Conservation (phyloP, 2,797 vertebrate genomes). For the Cossypha polioptera region DNA sequence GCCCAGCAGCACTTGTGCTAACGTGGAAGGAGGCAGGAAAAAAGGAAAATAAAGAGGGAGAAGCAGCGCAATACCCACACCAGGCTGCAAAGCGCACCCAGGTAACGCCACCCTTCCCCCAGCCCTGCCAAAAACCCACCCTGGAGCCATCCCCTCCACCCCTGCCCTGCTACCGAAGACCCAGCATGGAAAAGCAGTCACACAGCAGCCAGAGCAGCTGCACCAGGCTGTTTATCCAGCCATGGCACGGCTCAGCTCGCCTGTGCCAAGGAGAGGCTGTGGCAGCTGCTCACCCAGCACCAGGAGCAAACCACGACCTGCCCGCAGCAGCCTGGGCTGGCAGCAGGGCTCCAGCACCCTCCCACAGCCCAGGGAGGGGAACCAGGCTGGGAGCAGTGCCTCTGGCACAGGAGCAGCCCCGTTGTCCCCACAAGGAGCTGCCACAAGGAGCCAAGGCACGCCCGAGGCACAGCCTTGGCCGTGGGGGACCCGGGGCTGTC, state of each 20-base stretch:
- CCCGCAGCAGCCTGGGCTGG: background rate
- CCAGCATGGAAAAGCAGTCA: background rate
- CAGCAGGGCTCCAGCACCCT: background rate
- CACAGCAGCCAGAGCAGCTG: background rate
- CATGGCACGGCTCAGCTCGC: background rate
- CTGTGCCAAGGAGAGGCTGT: accelerated
- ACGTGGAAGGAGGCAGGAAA: background rate
- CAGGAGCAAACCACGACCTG: background rate
- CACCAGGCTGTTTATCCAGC: background rate
- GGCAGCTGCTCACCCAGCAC: background rate
- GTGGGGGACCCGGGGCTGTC: background rate
- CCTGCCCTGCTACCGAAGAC: background rate
- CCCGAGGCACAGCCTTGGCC: background rate
- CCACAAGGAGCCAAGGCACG: background rate
- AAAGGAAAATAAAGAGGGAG: background rate
- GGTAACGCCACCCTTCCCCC: background rate
- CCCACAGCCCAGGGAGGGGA: accelerated
- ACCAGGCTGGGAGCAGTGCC: accelerated
- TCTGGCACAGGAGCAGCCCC: background rate
- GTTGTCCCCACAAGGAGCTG: background rate
- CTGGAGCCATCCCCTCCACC: background rate
- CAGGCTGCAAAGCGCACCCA: background rate
- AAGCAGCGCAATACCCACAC: accelerated
- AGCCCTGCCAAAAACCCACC: background rate
- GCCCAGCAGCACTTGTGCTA: background rate